Conservation (phyloP, 2,888 invertebrate species). For the Microplitis manilae region DNA sequence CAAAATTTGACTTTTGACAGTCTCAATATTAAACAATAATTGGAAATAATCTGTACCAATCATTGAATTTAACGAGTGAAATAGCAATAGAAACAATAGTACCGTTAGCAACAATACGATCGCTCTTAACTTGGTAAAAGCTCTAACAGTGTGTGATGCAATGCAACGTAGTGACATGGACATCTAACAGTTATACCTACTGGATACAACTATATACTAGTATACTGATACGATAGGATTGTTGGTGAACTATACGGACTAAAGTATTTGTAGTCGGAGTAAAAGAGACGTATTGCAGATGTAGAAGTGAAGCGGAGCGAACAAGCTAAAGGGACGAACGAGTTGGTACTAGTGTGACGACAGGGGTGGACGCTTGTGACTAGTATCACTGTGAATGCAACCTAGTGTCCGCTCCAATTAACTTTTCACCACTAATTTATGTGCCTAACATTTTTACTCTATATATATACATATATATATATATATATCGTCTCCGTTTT, state of each 20-base stretch:
- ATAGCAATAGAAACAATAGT: slow-evolving; percentile 25
- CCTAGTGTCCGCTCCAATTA: slow-evolving; percentile 70
- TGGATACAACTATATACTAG: not conserved
- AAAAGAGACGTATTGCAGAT: slow-evolving; percentile 2
- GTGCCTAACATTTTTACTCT: slow-evolving; percentile 50
- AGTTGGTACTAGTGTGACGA: slow-evolving; percentile 15
- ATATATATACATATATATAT: not conserved
- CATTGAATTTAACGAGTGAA: slow-evolving; percentile 52
- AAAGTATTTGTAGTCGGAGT: not conserved
- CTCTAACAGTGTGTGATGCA: slow-evolving; percentile 1
- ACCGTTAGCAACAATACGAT: not conserved
- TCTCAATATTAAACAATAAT: slow-evolving; percentile 59
- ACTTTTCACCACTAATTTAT: slow-evolving; percentile 71
- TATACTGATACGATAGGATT: not conserved
- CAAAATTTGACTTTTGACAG: slow-evolving; percentile 42
- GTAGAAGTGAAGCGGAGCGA: slow-evolving; percentile 18
- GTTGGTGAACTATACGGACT: not conserved
- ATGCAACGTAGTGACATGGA: not conserved
- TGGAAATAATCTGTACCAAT: slow-evolving; percentile 61
- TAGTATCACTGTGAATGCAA: slow-evolving; percentile 66
- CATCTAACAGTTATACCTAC: not conserved
- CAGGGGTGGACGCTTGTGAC: slow-evolving; percentile 58
- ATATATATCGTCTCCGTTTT: slow-evolving; percentile 20
- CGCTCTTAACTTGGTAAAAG: slow-evolving; percentile 37
- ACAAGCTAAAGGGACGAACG: not conserved